A percentile compares a stretch with the other conserved stretches of the same genome.
phyloP scores from a whole-genome alignment of 2,797 vertebrate species.

The Naso thynnoides region DNA sequence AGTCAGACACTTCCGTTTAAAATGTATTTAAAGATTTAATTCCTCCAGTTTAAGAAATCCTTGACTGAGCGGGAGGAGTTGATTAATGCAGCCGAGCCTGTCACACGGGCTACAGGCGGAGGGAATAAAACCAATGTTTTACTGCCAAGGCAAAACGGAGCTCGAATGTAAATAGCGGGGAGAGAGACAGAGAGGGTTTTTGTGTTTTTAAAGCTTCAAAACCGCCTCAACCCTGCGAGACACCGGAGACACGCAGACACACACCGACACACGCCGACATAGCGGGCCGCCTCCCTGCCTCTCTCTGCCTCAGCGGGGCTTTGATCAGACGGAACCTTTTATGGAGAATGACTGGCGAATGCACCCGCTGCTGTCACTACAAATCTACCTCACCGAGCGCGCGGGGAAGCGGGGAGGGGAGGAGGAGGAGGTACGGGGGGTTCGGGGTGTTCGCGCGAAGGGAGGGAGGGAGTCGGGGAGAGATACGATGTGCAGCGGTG shows the following conservation, averaged over 20 bases:
- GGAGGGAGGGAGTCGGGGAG: conserved; percentile 20
- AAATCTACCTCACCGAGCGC: conserved; percentile 83
- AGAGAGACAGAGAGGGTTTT: conserved; percentile 74
- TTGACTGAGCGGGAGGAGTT: conserved; percentile 61
- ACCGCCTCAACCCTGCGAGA: conserved; percentile 80
- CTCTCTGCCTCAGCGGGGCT: conserved; percentile 77
- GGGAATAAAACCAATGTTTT: conserved; percentile 81
- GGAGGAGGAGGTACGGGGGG: conserved; percentile 7
- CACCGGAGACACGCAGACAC: conserved; percentile 79
- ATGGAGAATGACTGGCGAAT: conserved; percentile 85
- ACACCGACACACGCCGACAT: conserved; percentile 70
- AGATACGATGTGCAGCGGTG: conserved; percentile 51
- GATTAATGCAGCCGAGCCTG: conserved; percentile 79
- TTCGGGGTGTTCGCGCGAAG: conserved; percentile 2
- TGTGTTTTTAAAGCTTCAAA: conserved; percentile 81
- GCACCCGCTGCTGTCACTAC: conserved; percentile 87
- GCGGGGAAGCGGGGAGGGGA: conserved; percentile 53
- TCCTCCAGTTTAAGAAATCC: conserved; percentile 68
- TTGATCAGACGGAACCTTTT: conserved; percentile 87
- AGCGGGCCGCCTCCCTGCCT: conserved; percentile 74
- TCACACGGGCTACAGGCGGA: conserved; percentile 75
- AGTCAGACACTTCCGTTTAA: conserved; percentile 77
- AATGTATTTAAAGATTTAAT: conserved; percentile 84
- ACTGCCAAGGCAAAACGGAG: conserved; percentile 82
- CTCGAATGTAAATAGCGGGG: conserved; percentile 86